Conservation (phyloP, 1,140 invertebrate species). For the Portunus trituberculatus region DNA sequence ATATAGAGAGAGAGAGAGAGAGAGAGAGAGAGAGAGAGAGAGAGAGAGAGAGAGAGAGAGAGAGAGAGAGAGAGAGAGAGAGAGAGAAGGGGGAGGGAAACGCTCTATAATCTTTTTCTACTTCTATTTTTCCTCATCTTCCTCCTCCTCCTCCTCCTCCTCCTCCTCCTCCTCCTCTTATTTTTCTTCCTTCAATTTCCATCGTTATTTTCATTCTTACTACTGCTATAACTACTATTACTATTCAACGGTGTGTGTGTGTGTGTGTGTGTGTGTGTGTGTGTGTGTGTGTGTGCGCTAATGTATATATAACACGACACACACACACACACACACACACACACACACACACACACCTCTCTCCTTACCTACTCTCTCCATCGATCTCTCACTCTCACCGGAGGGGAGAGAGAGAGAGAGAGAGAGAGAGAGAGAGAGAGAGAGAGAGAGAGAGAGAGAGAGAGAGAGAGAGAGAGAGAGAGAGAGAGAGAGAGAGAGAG, state of each 20-base stretch:
- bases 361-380: background rate
- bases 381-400: background rate
- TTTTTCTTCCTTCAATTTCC: background rate
- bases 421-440: background rate
- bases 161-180: background rate
- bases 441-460: background rate
- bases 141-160: background rate
- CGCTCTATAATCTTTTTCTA: background rate
- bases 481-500: no score
- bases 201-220: background rate
- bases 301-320: background rate
- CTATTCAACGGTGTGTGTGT: background rate
- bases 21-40: no score
- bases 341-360: background rate
- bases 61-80: no score
- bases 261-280: constrained; percentile 29
- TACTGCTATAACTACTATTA: background rate
- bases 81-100: no score
- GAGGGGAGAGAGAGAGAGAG: background rate
- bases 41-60: no score
- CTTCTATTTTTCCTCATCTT: background rate
- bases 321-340: background rate
- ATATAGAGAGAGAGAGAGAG: no score
- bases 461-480: background rate
- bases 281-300: constrained; percentile 1